Evolutionary conservation across 2,797 vertebrate species (phyloP).

Genomic region (Coranthus polyacanthus): DNA sequence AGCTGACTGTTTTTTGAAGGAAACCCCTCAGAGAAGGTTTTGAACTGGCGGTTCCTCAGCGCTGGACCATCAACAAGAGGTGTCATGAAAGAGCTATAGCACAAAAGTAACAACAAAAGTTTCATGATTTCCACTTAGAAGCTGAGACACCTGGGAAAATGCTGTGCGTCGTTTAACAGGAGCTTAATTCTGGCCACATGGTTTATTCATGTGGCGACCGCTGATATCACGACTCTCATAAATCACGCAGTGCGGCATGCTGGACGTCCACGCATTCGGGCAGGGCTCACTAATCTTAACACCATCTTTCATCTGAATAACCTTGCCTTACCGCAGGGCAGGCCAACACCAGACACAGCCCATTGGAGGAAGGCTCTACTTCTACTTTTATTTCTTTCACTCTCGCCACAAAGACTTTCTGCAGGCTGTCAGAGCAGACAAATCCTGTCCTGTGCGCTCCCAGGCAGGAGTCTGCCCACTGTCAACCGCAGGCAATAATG

Average conservation of each 20-base stretch:
- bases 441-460: conserved; percentile 55
- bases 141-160: conserved; percentile 76
- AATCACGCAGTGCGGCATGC: conserved; percentile 85
- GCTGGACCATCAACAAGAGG: conserved; percentile 27
- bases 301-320: conserved; percentile 87
- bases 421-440: conserved; percentile 52
- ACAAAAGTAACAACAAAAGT: conserved; percentile 53
- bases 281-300: conserved; percentile 87
- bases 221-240: conserved; percentile 87
- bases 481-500: conserved; percentile 64
- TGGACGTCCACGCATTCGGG: conserved; percentile 70
- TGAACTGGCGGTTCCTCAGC: conserved; percentile 12
- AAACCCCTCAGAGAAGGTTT: conserved; percentile 31
- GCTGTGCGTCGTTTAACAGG: conserved; percentile 83
- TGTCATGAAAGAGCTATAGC: conserved; percentile 41
- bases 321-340: conserved; percentile 83
- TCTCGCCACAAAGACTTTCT: conserved; percentile 63
- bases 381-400: conserved; percentile 68
- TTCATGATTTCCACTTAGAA: conserved; percentile 59
- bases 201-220: conserved; percentile 86
- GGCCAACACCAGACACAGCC: conserved; percentile 74
- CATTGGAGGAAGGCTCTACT: conserved; percentile 67
- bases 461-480: conserved; percentile 49
- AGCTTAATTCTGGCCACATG: conserved; percentile 86
- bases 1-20: conserved; percentile 8